Base-by-base conservation (phyloP, 1,140 invertebrate genomes). In the Nomia melanderi region DNA sequence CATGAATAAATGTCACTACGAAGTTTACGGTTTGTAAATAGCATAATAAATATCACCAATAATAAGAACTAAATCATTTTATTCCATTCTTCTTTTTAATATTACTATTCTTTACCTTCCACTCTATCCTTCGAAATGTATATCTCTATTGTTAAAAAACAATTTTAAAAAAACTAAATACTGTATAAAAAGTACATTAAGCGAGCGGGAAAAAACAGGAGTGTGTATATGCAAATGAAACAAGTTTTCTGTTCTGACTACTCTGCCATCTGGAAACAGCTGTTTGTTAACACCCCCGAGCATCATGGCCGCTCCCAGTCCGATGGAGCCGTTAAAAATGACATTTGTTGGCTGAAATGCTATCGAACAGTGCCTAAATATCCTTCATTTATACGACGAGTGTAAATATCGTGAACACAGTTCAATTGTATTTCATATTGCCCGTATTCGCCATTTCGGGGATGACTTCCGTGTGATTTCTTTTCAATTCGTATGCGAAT, bases 261-360 rank as follows among this genome's bases (percentile, higher is more conserved):
- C 70, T 64, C 77, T 81, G 85, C 80, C 85, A 86, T 85, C 85
- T 86, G 39, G 80, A 84, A 85, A 85, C 83, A 87, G 83, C 82
- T 86, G 82, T 82, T 83, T 59, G 86, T 82, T 79, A 85, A 87
- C 86, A 84, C 85, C 87, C 84, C 82, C 62, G 41, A 85, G 47
- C 76, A 86, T 88, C 79, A 90, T 90, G 87, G 88, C 86, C 63
- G 86, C 83, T 88, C 77, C 79, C 85, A 86, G 81, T 72, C 80
- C 77, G 63, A 84, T 54, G 60, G 71, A 83, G 76, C 41, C 66
- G 73, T 89, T 54, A 63, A 76, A 76, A 72, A 71, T 85, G 83
- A 84, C 81, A 84, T 87, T 88, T 84, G 85, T 78, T 53, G 75
- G 64, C 53, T 88, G 65, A 86, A 79, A 79, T 56, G 25, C 36